Conservation (phyloP, 1,140 invertebrate genomes). For the Drosophila oshimai region DNA sequence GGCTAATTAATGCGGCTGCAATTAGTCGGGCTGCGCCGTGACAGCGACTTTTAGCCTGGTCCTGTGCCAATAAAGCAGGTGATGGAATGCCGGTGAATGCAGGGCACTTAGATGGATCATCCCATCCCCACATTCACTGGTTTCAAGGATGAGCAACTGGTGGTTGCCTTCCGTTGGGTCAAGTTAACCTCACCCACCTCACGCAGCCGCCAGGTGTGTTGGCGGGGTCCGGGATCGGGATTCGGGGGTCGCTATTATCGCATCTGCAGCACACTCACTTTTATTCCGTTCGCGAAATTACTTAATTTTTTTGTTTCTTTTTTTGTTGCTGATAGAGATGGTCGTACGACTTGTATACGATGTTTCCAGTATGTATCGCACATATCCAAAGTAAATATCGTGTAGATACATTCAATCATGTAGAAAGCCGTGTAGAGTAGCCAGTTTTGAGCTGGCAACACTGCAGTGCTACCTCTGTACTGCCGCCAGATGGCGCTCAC, state of each 20-base stretch:
- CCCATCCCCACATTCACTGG: not conserved
- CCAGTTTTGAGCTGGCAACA: not conserved
- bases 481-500: not conserved
- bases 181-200: constrained; percentile 3
- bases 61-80: constrained; percentile 35
- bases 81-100: not conserved
- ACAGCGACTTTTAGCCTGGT: constrained; percentile 35
- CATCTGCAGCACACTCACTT: not conserved
- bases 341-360: too few relatives aligned
- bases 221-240: not conserved
- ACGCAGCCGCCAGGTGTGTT: constrained; percentile 1
- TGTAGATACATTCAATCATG: too few relatives aligned
- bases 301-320: not conserved
- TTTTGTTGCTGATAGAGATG: too few relatives aligned
- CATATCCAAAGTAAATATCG: too few relatives aligned
- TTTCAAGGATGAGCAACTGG: constrained; percentile 8
- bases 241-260: not conserved
- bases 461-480: not conserved
- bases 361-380: too few relatives aligned
- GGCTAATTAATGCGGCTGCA: constrained; percentile 54
- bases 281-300: not conserved
- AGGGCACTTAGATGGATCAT: too few relatives aligned
- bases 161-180: too few relatives aligned
- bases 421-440: too few relatives aligned
- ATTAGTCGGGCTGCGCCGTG: constrained; percentile 48